Percentiles rank a stretch among this genome's conserved stretches.
Conservation (phyloP, 2,113 vertebrate genomes). For the Ageneiosus marmoratus region DNA sequence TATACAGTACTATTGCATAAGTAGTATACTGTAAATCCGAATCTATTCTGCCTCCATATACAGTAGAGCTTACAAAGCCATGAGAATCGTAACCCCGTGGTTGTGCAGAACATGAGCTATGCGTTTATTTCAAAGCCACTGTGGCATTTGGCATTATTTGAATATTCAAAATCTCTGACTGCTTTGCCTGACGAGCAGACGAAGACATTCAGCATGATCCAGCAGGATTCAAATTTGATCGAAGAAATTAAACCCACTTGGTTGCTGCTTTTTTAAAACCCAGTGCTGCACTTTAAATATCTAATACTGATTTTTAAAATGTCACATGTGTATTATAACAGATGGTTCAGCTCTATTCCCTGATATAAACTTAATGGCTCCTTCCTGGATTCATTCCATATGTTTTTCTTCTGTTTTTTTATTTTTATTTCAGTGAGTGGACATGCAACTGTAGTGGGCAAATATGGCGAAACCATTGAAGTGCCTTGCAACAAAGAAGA, state of each 20-base stretch:
- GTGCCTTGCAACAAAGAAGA: conserved; percentile 80
- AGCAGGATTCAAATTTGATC: conserved; percentile 30
- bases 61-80: background rate
- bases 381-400: background rate
- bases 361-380: background rate
- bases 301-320: background rate
- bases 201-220: background rate
- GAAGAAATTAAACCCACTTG: background rate
- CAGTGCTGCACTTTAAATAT: background rate
- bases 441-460: conserved; percentile 75
- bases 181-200: conserved; percentile 37
- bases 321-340: background rate
- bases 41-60: too few species aligned
- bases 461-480: conserved; percentile 83
- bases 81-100: background rate
- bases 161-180: conserved; percentile 63
- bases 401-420: conserved; percentile 16
- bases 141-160: conserved; percentile 58
- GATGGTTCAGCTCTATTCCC: background rate
- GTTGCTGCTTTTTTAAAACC: background rate
- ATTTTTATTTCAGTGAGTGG: conserved; percentile 74
- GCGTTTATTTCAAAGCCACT: background rate
- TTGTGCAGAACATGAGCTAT: background rate
- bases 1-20: too few species aligned
- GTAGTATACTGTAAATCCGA: too few species aligned